Percentiles rank a stretch among this genome's conserved stretches.
Conservation (phyloP, 2,797 vertebrate species). For the Hemibagrus guttatus region DNA sequence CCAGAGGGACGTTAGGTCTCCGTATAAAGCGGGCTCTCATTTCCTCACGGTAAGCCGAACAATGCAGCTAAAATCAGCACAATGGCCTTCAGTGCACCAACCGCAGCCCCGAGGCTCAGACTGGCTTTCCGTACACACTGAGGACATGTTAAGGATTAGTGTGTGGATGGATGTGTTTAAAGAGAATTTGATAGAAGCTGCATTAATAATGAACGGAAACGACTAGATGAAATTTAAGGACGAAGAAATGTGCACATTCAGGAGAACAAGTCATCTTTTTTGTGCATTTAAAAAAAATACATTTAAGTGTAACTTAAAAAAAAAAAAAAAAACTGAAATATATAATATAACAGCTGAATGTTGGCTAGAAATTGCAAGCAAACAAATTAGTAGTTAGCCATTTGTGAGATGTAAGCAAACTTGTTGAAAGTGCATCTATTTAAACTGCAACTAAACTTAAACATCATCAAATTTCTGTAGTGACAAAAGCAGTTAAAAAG, state of each 20-base stretch:
- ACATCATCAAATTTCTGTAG: too few species aligned
- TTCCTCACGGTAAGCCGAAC: conserved; percentile 68
- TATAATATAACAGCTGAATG: neutral
- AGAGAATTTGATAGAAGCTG: neutral
- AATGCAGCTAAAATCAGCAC: conserved; percentile 70
- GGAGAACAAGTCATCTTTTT: neutral
- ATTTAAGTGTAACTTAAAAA: neutral
- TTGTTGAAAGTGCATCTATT: neutral
- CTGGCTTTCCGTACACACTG: neutral
- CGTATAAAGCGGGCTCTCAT: neutral
- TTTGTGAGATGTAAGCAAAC: neutral
- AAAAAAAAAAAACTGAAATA: neutral
- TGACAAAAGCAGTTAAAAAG: too few species aligned
- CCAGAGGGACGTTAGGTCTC: neutral
- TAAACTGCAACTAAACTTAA: neutral
- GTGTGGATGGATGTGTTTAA: neutral
- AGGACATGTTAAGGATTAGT: neutral
- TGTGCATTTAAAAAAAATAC: neutral
- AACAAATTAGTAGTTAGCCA: neutral
- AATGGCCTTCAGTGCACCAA: conserved; percentile 63
- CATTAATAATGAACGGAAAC: neutral
- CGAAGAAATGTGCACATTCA: neutral
- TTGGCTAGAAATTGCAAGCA: neutral
- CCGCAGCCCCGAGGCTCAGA: neutral
- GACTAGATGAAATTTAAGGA: neutral